Percentiles rank a stretch among this genome's conserved stretches.
phyloP scores from a whole-genome alignment of 2,888 invertebrate genomes.

The Eledona agricola region DNA sequence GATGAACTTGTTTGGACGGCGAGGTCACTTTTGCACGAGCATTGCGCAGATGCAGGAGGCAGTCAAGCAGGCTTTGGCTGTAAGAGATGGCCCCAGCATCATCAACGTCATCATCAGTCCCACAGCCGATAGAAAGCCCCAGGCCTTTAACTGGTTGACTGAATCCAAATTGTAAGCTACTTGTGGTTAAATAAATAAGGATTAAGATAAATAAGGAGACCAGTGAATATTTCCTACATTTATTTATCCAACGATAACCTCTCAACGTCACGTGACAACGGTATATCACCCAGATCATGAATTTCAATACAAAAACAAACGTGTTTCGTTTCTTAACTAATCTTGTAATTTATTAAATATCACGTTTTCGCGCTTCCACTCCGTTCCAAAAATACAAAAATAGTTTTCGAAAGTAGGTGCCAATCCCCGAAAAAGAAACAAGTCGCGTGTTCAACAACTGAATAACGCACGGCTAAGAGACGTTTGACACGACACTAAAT shows the following conservation, averaged over 20 bases:
- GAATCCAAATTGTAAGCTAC: conserved; percentile 89
- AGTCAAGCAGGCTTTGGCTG: conserved; percentile 71
- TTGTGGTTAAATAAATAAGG: no score
- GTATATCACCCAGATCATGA: conserved; percentile 50
- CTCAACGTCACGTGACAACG: conserved; percentile 57
- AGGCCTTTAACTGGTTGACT: conserved; percentile 91
- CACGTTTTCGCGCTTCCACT: conserved; percentile 12
- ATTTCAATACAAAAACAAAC: conserved; percentile 41
- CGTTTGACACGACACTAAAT: no score
- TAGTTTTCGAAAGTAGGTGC: conserved; percentile 29
- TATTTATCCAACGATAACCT: conserved; percentile 57
- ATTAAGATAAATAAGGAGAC: conserved; percentile 9
- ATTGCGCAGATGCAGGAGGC: conserved; percentile 79
- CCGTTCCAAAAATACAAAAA: conserved; percentile 26
- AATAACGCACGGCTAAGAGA: conserved; percentile 30
- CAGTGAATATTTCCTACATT: conserved; percentile 48
- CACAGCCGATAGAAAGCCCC: conserved; percentile 87
- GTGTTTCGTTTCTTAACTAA: conserved; percentile 30
- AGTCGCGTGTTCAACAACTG: conserved; percentile 30
- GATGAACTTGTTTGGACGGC: conserved; percentile 85
- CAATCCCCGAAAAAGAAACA: conserved; percentile 35
- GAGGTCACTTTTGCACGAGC: conserved; percentile 82
- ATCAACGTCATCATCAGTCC: conserved; percentile 93
- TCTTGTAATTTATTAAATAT: conserved; percentile 33
- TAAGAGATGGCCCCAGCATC: conserved; percentile 80